A percentile compares a stretch with the other conserved stretches of the same genome.
These are phyloP conservation scores for Mohoua ochrocephala DNA, from an alignment of 2,113 vertebrate genomes.

Conservation along the genomic window DNA sequence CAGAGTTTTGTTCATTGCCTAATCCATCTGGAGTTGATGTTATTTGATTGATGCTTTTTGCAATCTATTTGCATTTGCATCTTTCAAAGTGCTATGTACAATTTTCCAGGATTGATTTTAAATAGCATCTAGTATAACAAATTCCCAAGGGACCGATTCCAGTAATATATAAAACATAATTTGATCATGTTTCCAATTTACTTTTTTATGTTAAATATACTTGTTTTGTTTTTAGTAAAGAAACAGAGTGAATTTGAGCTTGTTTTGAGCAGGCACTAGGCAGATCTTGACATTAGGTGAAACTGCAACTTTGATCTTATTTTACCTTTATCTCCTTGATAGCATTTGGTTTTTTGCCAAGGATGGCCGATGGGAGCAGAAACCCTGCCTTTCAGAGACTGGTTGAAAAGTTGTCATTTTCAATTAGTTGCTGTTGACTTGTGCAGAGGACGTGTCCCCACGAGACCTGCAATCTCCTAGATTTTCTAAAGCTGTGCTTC, in stretches of 20 bases:
- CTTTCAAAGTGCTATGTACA: background rate
- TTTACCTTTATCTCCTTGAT: background rate
- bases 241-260: background rate
- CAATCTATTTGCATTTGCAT: background rate
- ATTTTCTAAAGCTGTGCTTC: background rate
- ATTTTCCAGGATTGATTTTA: conserved; percentile 24
- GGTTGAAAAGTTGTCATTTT: background rate
- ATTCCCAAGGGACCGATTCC: background rate
- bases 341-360: background rate
- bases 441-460: background rate
- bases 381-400: background rate
- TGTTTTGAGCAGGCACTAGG: background rate
- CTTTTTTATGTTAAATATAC: background rate
- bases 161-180: background rate
- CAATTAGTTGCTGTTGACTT: background rate
- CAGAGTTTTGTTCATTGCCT: background rate
- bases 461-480: background rate
- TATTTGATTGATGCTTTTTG: background rate
- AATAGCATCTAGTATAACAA: background rate
- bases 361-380: background rate
- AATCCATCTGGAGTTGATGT: background rate
- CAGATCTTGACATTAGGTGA: background rate
- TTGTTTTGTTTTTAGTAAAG: background rate
- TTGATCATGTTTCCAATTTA: background rate
- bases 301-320: background rate